These are phyloP conservation scores for Edolisoma coerulescens DNA, from an alignment of 2,113 vertebrate species.

Conservation along the genomic window DNA sequence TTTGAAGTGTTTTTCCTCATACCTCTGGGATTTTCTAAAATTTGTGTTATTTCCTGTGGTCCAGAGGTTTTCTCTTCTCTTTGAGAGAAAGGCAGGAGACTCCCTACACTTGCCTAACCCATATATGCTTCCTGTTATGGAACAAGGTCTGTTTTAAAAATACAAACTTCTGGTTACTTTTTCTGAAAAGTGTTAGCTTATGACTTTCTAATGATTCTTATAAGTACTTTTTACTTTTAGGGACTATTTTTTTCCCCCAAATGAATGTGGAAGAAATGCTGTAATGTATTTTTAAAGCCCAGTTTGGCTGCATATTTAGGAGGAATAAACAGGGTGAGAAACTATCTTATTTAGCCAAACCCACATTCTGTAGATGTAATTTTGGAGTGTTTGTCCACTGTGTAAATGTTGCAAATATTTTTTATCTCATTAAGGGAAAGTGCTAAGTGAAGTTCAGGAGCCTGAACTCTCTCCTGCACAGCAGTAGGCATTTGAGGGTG, in stretches of 20 bases:
- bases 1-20: constrained; percentile 45
- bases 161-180: background rate
- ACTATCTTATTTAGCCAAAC: background rate
- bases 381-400: background rate
- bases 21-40: constrained; percentile 53
- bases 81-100: background rate
- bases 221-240: background rate
- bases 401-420: background rate
- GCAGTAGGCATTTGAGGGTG: background rate
- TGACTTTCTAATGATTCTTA: background rate
- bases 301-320: background rate
- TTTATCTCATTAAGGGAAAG: background rate
- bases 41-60: constrained; percentile 59
- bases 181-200: background rate
- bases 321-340: background rate
- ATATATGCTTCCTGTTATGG: constrained; percentile 19
- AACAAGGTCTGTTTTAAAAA: constrained; percentile 42
- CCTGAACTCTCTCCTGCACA: background rate
- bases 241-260: background rate
- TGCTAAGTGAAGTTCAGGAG: background rate
- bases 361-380: background rate
- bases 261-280: background rate
- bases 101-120: background rate
- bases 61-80: constrained; percentile 48
- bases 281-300: background rate